phyloP scores from a whole-genome alignment of 1,140 invertebrate genomes.

The Telenomus remus region DNA sequence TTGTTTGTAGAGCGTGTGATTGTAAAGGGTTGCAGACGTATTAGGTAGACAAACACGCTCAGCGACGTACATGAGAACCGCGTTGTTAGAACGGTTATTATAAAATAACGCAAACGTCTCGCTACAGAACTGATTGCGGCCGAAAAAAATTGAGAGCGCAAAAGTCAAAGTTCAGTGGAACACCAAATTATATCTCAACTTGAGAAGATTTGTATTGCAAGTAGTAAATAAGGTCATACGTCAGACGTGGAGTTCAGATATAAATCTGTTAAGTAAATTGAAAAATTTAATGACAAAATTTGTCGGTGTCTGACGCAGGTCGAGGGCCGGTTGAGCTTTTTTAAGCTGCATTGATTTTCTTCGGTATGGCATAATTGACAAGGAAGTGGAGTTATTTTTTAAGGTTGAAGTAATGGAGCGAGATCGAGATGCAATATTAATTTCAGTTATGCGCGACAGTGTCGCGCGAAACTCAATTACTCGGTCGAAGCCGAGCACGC shows the following conservation, averaged over 20 bases:
- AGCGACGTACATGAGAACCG: constrained; percentile 7
- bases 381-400: background rate
- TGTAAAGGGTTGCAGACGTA: constrained; percentile 16
- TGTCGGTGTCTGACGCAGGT: too few relatives aligned
- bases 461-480: constrained; percentile 11
- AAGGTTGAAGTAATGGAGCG: background rate
- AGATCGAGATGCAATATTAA: constrained; percentile 13
- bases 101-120: background rate
- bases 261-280: constrained; percentile 20
- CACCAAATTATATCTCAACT: too few relatives aligned
- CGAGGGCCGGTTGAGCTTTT: too few relatives aligned
- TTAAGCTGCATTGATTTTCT: constrained; percentile 6
- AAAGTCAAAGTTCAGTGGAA: too few relatives aligned
- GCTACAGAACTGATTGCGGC: too few relatives aligned
- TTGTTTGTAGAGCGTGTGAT: constrained; percentile 31
- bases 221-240: constrained; percentile 17
- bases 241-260: constrained; percentile 37
- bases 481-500: constrained; percentile 4
- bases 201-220: too few relatives aligned
- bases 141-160: too few relatives aligned
- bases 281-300: constrained; percentile 35
- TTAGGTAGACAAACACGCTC: constrained; percentile 33
- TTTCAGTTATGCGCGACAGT: constrained; percentile 1
- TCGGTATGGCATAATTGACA: background rate
- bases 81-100: background rate